Conservation (phyloP, 2,113 vertebrate species). For the Corythornis cristatus region DNA sequence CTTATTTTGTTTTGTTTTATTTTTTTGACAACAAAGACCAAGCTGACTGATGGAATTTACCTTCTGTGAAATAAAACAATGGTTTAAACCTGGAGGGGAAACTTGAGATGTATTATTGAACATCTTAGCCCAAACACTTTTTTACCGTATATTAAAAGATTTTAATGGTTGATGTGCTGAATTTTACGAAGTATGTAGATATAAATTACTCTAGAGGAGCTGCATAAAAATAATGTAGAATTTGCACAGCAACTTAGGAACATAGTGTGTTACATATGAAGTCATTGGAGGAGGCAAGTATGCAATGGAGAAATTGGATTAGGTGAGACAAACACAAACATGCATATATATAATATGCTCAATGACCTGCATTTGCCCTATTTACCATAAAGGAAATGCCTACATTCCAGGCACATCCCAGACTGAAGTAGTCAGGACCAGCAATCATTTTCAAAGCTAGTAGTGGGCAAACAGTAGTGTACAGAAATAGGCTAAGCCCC, state of each 20-base stretch:
- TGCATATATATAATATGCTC: background rate
- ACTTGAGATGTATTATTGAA: background rate
- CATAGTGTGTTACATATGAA: background rate
- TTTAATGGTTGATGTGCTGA: background rate
- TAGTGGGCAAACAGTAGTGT: background rate
- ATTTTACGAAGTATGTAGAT: background rate
- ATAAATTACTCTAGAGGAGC: background rate
- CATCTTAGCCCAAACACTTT: background rate
- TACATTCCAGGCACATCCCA: background rate
- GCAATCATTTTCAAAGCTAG: background rate
- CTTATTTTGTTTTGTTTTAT: background rate
- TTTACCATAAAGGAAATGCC: background rate
- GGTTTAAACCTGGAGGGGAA: background rate
- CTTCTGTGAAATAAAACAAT: conserved; percentile 32
- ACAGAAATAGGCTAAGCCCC: background rate
- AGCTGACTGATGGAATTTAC: conserved; percentile 26
- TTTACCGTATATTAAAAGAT: background rate
- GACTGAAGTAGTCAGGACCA: background rate
- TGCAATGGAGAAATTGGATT: background rate
- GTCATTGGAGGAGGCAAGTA: background rate
- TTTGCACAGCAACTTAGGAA: background rate
- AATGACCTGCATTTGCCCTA: background rate
- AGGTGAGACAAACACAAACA: background rate
- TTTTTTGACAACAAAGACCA: background rate
- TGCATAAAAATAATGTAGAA: background rate